Base-by-base conservation (phyloP, 1,140 invertebrate species). In the Kradibia gibbosae region DNA sequence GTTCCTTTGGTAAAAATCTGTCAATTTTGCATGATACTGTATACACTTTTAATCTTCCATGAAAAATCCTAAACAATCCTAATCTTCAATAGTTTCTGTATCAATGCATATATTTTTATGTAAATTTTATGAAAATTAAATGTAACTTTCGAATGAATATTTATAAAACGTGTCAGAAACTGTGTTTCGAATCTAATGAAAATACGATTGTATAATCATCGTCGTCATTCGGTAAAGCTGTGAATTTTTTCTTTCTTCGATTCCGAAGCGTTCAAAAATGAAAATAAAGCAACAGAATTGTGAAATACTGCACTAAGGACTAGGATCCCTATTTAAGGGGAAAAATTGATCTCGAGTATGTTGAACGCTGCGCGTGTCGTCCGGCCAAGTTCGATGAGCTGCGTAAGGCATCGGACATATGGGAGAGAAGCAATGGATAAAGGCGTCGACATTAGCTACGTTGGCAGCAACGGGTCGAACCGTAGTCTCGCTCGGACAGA, bases 341-440 rank as follows among this genome's bases (percentile, higher is more conserved):
- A 75, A 57, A 17, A 57, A 11, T 20, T 3, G 28, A 78, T 48
- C 42, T 39, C 4, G n/a, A 48, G 70, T 71, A 4, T 13, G 25
- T 65, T 65, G 42, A 45, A 39, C 34, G 36, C 1, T 25, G 45
- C 5, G 70, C 34, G 70, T 15, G 1, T 71, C 39, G 42, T 48
- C 42, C 0, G 8, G 3, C 25, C 13, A 0, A 31, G 5, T 13
- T 2, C 48, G 17, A 10, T 2, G 1, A 22, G 15, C 20, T 5
- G 45, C 25, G 42, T 25, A 50, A 48, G 31, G 53, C 53, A 70
- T 53, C 20, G 45, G 45, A 15, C 36, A 22, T 48, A 36, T 28
- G 25, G 71, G 57, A 80, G 50, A 48, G 45, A 62, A 45, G 7
- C 7, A 22, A 80, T 25, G 28, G 15, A 42, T 5, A 71, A 73